Base-by-base conservation (phyloP, 2,113 vertebrate genomes). In the Lepisosteus oculatus region DNA sequence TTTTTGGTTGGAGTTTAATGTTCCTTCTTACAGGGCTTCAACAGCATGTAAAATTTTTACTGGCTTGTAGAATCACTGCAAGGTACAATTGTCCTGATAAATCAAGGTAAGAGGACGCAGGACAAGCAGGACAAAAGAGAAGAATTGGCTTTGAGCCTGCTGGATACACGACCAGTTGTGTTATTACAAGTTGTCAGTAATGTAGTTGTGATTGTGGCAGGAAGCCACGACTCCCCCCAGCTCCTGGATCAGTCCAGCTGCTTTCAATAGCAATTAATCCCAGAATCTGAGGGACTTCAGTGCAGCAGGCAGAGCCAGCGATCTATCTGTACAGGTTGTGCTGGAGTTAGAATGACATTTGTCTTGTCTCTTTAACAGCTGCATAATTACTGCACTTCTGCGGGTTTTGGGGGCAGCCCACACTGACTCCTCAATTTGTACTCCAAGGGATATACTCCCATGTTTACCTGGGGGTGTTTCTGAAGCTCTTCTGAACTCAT, bases 301-400 rank as follows among this genome's bases (percentile, higher is more conserved):
- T 66, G 45, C 4, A 41, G 54, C 43, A 3, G 12, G 29, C 13
- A n/a, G 6, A 11, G 51, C 6, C 54, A 72, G 15, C 7, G 29
- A 42, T 68, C 43, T 29, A 45, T 54, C 44, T n/a, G 61, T 47
- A 43, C 14, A 65, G 63, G 14, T 43, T 67, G 12, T 43, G 41
- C 55, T 44, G 45, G 67, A 17, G 57, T 66, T 65, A 43, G 65
- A 68, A 11, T 51, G 17, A 9, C 15, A 67, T 66, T 61, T 45
- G 56, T 15, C 65, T n/a, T 11, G 2, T 61, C 64, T 67, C 43
- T 45, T 29, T 62, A 29, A 47, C 7, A 11, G 13, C 66, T 54
- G 51, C 61, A 41, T 62, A 45, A 57, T 61, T 62, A 54, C 67
- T 73, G 55, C 54, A 42, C 54, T 7, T 11, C 3, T 62, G 15